A percentile compares a stretch with the other conserved stretches of the same genome.
These are phyloP conservation scores for Excalfactoria chinensis DNA, from an alignment of 2,113 vertebrate genomes.

Conservation along the genomic window DNA sequence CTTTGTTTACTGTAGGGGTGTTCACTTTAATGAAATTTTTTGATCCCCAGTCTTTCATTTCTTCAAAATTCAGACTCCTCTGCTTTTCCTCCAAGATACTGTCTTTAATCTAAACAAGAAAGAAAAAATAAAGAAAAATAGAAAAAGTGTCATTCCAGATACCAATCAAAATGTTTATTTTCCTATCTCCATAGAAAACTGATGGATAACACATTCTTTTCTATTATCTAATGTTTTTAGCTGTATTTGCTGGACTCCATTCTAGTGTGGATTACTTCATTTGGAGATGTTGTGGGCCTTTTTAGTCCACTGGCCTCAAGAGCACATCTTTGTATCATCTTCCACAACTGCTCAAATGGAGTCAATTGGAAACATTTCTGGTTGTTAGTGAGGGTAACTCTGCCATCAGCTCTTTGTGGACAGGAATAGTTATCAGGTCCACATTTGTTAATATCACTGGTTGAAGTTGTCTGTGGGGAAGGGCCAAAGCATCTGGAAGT, in stretches of 20 bases:
- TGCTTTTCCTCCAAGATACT: conserved; percentile 64
- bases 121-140: neutral
- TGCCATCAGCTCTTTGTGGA: neutral
- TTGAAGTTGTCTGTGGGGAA: neutral
- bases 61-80: conserved; percentile 75
- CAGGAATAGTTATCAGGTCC: neutral
- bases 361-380: neutral
- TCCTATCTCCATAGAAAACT: neutral
- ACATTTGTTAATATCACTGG: neutral
- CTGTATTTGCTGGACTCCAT: neutral
- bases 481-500: neutral
- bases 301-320: neutral
- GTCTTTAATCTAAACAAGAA: conserved; percentile 70
- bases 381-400: neutral
- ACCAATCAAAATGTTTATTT: neutral
- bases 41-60: conserved; percentile 71
- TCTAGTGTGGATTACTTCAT: neutral
- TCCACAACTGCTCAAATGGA: neutral
- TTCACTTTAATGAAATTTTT: conserved; percentile 72
- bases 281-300: neutral
- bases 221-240: neutral
- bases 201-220: neutral
- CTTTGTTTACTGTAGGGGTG: conserved; percentile 57
- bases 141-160: neutral
- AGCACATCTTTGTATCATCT: neutral